Conservation (phyloP, 2,797 vertebrate genomes). For the Pangasius larnaudii region DNA sequence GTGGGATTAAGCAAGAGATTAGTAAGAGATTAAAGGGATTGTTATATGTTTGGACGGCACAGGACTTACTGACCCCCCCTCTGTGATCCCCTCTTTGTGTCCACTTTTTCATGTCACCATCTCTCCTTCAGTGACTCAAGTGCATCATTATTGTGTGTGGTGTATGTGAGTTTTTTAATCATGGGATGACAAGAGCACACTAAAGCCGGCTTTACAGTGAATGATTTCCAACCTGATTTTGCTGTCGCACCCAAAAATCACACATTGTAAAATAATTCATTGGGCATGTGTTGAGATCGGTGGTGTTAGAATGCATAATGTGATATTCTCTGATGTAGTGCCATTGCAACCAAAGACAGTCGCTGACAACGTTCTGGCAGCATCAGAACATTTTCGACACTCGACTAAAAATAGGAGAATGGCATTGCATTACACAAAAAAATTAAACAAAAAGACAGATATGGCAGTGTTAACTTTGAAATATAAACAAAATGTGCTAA, state of each 20-base stretch:
- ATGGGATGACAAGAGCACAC: background rate
- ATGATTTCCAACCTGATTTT: background rate
- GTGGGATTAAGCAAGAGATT: constrained; percentile 25
- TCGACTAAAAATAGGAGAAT: background rate
- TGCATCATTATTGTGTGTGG: background rate
- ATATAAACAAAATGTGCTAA: background rate
- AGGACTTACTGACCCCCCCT: background rate
- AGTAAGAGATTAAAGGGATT: constrained; percentile 39
- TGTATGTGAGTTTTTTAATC: background rate
- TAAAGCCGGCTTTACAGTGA: background rate
- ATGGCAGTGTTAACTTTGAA: background rate
- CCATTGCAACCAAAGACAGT: background rate
- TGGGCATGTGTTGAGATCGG: background rate
- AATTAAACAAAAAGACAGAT: background rate
- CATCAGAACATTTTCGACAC: background rate
- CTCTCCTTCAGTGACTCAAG: background rate
- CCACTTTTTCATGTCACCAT: constrained; percentile 5
- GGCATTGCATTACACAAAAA: background rate
- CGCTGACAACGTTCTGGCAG: background rate
- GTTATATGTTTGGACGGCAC: constrained; percentile 38
- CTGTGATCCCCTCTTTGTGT: constrained; percentile 11
- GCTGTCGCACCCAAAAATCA: background rate
- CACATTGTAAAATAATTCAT: background rate
- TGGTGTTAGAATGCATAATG: background rate
- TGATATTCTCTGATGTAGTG: background rate